Conservation (phyloP, 1,140 invertebrate species). For the Limonius californicus region DNA sequence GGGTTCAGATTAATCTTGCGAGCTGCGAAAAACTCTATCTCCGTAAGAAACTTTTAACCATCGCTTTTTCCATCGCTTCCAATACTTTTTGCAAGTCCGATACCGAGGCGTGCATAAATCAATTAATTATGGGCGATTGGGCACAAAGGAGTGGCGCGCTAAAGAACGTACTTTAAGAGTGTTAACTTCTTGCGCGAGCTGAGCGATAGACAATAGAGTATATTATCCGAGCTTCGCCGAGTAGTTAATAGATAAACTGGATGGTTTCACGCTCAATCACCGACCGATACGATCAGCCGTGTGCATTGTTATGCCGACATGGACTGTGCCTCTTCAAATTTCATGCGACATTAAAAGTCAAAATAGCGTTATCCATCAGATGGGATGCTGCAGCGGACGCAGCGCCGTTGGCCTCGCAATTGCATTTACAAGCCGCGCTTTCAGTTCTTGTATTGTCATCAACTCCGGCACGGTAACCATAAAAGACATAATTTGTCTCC, state of each 20-base stretch:
- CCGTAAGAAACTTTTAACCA: no score
- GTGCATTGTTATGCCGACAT: constrained; percentile 39
- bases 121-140: constrained; percentile 32
- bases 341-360: constrained; percentile 45
- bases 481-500: not conserved
- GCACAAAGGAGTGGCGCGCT: constrained; percentile 27
- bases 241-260: constrained; percentile 45
- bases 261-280: constrained; percentile 44
- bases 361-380: constrained; percentile 42
- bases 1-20: no score
- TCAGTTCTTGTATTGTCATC: constrained; percentile 9
- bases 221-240: constrained; percentile 36
- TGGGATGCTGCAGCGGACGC: not conserved
- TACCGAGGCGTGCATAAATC: constrained; percentile 30
- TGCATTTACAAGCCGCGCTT: not conserved
- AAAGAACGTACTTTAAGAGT: constrained; percentile 24
- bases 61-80: not conserved
- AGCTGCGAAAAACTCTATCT: no score
- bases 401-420: not conserved
- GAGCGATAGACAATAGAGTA: constrained; percentile 39
- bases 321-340: constrained; percentile 43
- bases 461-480: not conserved
- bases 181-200: constrained; percentile 27
- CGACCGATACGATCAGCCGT: constrained; percentile 40
- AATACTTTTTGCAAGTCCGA: constrained; percentile 7